Percentiles rank a stretch among this genome's conserved stretches.
These are phyloP conservation scores for Clanis bilineata DNA, from an alignment of 2,888 invertebrate species.

Conservation along the genomic window DNA sequence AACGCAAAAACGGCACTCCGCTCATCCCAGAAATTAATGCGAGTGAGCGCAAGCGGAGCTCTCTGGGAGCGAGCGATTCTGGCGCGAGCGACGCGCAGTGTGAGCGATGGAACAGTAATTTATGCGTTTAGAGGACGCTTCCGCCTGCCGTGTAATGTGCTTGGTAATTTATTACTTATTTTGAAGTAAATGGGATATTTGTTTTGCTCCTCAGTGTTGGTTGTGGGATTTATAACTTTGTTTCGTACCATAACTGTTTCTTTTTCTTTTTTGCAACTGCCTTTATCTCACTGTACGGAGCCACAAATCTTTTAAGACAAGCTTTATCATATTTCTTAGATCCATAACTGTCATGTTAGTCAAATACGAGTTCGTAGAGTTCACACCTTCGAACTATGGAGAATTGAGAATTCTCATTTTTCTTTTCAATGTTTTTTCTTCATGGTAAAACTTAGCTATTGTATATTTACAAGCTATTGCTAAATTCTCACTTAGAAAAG, in stretches of 20 bases:
- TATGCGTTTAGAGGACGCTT: conserved; percentile 13
- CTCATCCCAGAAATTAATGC: conserved; percentile 45
- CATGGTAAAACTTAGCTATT: too few species aligned
- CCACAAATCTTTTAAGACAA: too few species aligned
- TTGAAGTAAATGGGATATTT: not conserved
- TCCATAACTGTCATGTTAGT: too few species aligned
- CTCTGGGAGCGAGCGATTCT: conserved; percentile 23
- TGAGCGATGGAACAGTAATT: conserved; percentile 8
- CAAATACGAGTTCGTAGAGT: too few species aligned
- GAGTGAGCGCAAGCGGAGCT: conserved; percentile 34
- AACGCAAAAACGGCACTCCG: conserved; percentile 40
- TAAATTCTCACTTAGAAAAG: too few species aligned
- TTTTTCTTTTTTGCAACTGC: too few species aligned
- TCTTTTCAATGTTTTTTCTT: too few species aligned
- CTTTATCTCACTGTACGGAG: too few species aligned
- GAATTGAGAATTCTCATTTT: too few species aligned
- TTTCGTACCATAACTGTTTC: not conserved
- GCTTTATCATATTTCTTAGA: too few species aligned
- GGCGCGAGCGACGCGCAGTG: not conserved
- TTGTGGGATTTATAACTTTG: not conserved
- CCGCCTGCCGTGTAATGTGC: conserved; percentile 1
- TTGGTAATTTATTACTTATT: conserved; percentile 6
- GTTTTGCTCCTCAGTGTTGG: not conserved
- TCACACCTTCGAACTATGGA: too few species aligned
- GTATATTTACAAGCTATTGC: too few species aligned